Conservation (phyloP, 2,113 vertebrate genomes). For the Arenaria interpres region DNA sequence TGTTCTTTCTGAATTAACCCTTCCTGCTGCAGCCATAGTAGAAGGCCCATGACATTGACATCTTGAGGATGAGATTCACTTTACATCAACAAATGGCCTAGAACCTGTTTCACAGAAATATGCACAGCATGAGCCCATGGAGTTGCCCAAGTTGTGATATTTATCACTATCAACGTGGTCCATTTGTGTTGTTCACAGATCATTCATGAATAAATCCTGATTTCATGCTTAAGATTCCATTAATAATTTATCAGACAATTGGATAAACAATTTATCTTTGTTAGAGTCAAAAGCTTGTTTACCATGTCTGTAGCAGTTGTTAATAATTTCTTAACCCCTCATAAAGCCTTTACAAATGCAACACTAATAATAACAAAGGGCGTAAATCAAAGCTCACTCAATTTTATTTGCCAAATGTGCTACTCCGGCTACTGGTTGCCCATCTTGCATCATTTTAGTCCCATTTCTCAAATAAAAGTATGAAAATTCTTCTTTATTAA, state of each 20-base stretch:
- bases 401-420: neutral
- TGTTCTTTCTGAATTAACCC: neutral
- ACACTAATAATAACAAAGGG: neutral
- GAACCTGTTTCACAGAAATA: neutral
- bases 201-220: neutral
- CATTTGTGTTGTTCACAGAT: neutral
- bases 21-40: neutral
- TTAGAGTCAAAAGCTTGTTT: neutral
- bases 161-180: neutral
- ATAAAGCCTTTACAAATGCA: neutral
- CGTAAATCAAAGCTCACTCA: neutral
- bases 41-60: neutral
- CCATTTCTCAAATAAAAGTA: neutral
- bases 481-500: neutral
- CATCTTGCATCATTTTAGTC: neutral
- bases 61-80: neutral
- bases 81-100: neutral
- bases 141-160: neutral
- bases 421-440: neutral
- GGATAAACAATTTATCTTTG: neutral
- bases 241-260: neutral
- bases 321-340: neutral
- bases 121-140: too few relatives aligned
- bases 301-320: neutral
- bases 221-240: neutral